These are phyloP conservation scores for Percopsis omiscomaycus DNA, from an alignment of 2,797 vertebrate species.

Conservation along the genomic window DNA sequence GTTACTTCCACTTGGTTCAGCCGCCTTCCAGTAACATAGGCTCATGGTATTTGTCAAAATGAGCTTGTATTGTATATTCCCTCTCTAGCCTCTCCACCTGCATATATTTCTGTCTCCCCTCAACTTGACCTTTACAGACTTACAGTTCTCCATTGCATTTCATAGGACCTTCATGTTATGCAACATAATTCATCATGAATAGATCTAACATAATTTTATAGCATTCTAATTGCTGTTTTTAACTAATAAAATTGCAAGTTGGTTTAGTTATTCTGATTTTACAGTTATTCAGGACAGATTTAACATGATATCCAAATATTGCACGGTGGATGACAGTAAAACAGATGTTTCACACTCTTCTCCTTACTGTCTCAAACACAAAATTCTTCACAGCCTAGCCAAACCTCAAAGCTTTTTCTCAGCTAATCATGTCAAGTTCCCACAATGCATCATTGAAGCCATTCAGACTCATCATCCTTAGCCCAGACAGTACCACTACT, in stretches of 20 bases:
- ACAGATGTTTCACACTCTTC: not conserved
- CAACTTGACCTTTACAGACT: too few species aligned
- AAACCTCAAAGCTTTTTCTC: slow-evolving; percentile 18
- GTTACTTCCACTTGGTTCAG: not conserved
- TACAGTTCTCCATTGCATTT: too few species aligned
- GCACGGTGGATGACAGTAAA: not conserved
- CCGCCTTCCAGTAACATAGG: not conserved
- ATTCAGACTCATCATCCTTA: slow-evolving; percentile 8
- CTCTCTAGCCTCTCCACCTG: too few species aligned
- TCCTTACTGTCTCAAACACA: not conserved
- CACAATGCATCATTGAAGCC: slow-evolving; percentile 42
- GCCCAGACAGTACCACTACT: slow-evolving; percentile 20
- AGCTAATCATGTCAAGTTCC: slow-evolving; percentile 30
- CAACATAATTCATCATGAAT: too few species aligned
- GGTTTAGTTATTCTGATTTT: not conserved
- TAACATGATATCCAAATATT: not conserved
- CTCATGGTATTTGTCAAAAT: not conserved
- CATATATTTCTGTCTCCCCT: too few species aligned
- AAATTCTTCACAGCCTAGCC: slow-evolving; percentile 2
- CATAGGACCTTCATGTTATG: too few species aligned
- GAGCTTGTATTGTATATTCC: not conserved
- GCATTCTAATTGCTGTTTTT: not conserved
- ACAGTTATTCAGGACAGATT: too few species aligned
- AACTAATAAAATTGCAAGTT: not conserved
- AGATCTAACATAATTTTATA: not conserved